A percentile compares a stretch with the other conserved stretches of the same genome.
phyloP scores from a whole-genome alignment of 2,888 invertebrate species.

The Aleiodes leptofemur region DNA sequence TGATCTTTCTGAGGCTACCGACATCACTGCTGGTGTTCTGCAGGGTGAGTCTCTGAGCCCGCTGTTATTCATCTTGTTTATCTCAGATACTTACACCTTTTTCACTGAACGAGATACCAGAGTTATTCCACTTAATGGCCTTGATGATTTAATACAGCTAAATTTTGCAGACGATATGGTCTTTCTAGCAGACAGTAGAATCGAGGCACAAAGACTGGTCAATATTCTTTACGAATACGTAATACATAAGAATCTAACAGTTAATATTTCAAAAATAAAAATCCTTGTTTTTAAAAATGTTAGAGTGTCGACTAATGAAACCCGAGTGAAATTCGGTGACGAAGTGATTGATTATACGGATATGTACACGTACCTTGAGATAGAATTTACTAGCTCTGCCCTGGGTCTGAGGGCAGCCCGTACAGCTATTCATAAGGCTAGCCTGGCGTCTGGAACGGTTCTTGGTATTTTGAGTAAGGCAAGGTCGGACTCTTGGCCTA shows the following conservation, averaged over 20 bases:
- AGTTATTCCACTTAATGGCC: slow-evolving; percentile 44
- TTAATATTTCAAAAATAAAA: background rate
- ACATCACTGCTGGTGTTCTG: slow-evolving; percentile 46
- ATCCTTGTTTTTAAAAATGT: background rate
- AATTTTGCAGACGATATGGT: slow-evolving; percentile 54
- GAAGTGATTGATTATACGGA: background rate
- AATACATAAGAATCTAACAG: background rate
- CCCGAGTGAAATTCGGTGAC: background rate
- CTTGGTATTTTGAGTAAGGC: too few relatives aligned
- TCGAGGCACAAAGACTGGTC: background rate
- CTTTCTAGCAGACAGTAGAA: slow-evolving; percentile 29
- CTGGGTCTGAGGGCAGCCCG: too few relatives aligned
- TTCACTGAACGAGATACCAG: slow-evolving; percentile 23
- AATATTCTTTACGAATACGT: background rate
- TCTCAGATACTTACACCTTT: slow-evolving; percentile 45
- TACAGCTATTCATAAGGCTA: too few relatives aligned
- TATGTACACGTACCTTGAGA: background rate
- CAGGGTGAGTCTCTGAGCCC: slow-evolving; percentile 48
- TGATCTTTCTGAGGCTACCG: background rate
- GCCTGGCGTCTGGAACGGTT: too few relatives aligned
- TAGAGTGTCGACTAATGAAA: background rate
- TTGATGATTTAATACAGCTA: slow-evolving; percentile 36
- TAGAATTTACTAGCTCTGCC: background rate
- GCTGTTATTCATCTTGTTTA: slow-evolving; percentile 43
- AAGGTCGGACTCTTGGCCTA: too few relatives aligned